phyloP scores from a whole-genome alignment of 2,888 invertebrate genomes.

The Drosophila ustulata region DNA sequence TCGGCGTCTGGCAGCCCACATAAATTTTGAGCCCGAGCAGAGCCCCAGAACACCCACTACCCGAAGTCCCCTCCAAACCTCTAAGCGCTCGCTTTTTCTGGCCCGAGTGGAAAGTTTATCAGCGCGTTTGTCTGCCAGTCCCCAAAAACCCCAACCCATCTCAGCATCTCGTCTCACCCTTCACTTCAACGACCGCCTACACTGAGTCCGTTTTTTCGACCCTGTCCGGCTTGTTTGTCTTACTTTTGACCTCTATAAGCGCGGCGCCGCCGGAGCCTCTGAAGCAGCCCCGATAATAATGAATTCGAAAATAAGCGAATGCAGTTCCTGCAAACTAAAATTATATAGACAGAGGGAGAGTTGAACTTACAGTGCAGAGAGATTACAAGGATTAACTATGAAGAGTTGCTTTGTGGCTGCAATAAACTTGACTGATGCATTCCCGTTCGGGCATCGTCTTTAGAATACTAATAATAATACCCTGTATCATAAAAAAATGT shows the following conservation, averaged over 20 bases:
- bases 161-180: not conserved
- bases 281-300: constrained; percentile 69
- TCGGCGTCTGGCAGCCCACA: constrained; percentile 75
- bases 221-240: constrained; percentile 75
- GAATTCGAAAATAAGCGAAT: constrained; percentile 56
- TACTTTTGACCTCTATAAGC: constrained; percentile 79
- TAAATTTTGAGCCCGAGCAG: constrained; percentile 62
- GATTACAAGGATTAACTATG: constrained; percentile 45
- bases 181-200: constrained; percentile 1
- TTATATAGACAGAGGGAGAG: constrained; percentile 14
- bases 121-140: constrained; percentile 60
- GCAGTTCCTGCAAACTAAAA: constrained; percentile 25
- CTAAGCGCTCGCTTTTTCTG: constrained; percentile 32
- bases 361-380: constrained; percentile 19
- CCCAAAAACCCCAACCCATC: constrained; percentile 27
- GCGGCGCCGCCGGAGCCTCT: constrained; percentile 45
- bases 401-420: constrained; percentile 22
- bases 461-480: not conserved
- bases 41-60: constrained; percentile 7
- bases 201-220: constrained; percentile 21
- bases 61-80: not conserved
- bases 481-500: too few species aligned
- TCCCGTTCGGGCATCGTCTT: not conserved
- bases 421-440: constrained; percentile 37
- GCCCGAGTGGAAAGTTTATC: constrained; percentile 72